A percentile compares a stretch with the other conserved stretches of the same genome.
phyloP scores from a whole-genome alignment of 2,888 invertebrate genomes.

The Spilosoma lubricipeda region DNA sequence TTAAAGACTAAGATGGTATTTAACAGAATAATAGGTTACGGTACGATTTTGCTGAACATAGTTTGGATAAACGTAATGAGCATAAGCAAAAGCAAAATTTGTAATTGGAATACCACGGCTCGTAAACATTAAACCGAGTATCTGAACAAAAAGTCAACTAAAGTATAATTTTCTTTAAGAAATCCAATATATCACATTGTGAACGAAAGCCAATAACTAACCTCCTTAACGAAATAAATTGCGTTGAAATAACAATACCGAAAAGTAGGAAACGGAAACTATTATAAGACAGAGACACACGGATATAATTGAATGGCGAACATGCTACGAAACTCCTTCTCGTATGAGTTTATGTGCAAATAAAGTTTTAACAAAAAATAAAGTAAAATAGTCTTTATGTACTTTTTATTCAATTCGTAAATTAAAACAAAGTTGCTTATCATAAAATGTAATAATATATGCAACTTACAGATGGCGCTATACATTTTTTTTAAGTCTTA shows the following conservation, averaged over 20 bases:
- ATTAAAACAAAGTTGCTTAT: too few relatives aligned
- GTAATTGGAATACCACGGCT: too few relatives aligned
- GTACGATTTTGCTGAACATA: neutral
- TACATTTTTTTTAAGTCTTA: too few relatives aligned
- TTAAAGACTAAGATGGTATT: neutral
- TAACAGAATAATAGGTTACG: neutral
- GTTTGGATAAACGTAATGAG: neutral
- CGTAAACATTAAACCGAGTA: conserved; percentile 17
- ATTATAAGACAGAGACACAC: conserved; percentile 31
- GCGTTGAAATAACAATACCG: conserved; percentile 38
- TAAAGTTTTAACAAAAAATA: neutral
- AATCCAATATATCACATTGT: conserved; percentile 22
- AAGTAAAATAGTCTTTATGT: neutral
- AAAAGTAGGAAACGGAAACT: conserved; percentile 46
- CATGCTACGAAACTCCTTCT: conserved; percentile 7
- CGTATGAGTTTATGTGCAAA: neutral
- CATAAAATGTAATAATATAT: too few relatives aligned
- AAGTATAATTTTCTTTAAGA: conserved; percentile 19
- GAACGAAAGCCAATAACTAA: conserved; percentile 37
- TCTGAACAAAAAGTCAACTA: conserved; percentile 16
- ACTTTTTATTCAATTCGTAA: neutral
- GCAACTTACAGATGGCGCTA: too few relatives aligned
- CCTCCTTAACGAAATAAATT: conserved; percentile 28
- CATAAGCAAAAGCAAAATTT: too few relatives aligned
- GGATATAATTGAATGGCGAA: conserved; percentile 14